These are phyloP conservation scores for Augochlora pura DNA, from an alignment of 1,140 invertebrate species.

Conservation along the genomic window DNA sequence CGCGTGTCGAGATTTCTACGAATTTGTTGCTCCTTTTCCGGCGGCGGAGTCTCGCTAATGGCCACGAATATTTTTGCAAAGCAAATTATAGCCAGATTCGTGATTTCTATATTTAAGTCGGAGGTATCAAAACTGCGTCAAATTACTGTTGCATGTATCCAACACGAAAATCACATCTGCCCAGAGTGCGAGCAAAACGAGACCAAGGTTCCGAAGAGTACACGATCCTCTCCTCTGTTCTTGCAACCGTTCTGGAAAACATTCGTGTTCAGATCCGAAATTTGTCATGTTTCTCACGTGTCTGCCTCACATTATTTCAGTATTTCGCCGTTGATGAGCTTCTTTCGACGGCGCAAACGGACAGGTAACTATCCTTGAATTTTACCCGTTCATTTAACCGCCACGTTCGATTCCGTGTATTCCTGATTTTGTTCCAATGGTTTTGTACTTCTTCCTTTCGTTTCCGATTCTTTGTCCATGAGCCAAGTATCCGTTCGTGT, in stretches of 20 bases:
- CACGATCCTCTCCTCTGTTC: neutral
- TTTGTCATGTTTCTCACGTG: slow-evolving; percentile 28
- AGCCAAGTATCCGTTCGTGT: no score
- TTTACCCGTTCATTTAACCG: neutral
- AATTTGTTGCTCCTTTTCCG: neutral
- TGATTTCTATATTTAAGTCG: slow-evolving; percentile 3
- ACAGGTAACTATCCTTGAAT: neutral
- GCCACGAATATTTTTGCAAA: neutral
- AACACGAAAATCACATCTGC: neutral
- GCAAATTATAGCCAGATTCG: slow-evolving; percentile 3
- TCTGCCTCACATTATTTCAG: slow-evolving; percentile 32
- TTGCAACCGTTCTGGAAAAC: neutral
- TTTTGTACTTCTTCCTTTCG: neutral
- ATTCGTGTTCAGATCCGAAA: neutral
- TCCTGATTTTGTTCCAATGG: neutral
- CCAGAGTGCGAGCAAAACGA: neutral
- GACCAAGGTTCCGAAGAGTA: neutral
- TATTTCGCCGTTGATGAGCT: slow-evolving; percentile 27
- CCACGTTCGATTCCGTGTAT: neutral
- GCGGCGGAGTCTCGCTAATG: neutral
- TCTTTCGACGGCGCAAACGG: neutral
- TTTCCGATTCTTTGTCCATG: neutral
- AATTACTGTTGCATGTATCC: slow-evolving; percentile 8
- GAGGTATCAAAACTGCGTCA: neutral
- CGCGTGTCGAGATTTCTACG: neutral